Base-by-base conservation (phyloP, 2,113 vertebrate genomes). In the Struthio camelus region DNA sequence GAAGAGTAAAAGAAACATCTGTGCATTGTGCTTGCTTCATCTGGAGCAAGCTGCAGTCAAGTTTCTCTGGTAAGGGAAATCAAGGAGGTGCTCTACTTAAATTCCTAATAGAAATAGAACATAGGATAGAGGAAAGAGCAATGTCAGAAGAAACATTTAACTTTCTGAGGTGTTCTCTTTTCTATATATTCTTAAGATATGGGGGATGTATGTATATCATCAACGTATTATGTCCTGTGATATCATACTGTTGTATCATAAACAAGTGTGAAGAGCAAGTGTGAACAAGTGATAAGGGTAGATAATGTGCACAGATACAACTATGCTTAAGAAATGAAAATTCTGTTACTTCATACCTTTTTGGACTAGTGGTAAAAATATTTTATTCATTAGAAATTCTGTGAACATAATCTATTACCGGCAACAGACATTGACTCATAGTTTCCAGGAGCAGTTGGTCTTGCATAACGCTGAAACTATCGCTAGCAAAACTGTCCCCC, bases 391-490 rank as follows among this genome's bases (percentile, higher is more conserved):
- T 67, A 86, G 16, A 88, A 95, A 67, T 51, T 90, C 48, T 69
- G 25, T 72, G 42, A 69, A 36, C 24, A 6, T 75, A 2, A 28
- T 67, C 85, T 78, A 2, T 84, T 84, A 38, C 46, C 22, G 36
- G 25, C 71, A 80, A 27, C 51, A 48, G 65, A 86, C 70, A 79
- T 22, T 92, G 69, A 86, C 51, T 95, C 50, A 32, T 6, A 48
- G n/a, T 86, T 95, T 44, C 59, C 51, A 79, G 22, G 28, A 94
- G 25, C 79, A 78, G 14, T 38, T 86, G 59, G 40, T 86, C 80
- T 93, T 95, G 48, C 64, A 36, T 94, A 87, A 89, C 46, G 51
- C 38, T 95, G 80, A 81, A 94, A 81, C 19, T 30, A 40, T 90
- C 44, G 77, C 46, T 0, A 0, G 28, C 42, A 88, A 90, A 90